Base-by-base conservation (phyloP, 2,113 vertebrate genomes). In the Trochalopteron elliotii region DNA sequence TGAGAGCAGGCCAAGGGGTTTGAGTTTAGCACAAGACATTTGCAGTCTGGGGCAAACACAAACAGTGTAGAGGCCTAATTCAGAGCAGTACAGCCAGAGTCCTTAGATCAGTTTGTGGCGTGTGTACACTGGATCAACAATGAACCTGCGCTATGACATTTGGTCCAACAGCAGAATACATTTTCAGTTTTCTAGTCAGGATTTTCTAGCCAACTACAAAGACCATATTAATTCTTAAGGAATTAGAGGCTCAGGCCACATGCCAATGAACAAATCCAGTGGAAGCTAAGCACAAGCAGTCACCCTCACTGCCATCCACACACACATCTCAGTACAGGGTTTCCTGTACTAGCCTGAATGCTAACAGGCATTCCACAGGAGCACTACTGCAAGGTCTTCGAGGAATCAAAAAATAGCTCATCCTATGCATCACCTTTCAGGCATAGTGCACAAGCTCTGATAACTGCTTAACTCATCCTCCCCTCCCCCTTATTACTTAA, bases 271-370 rank as follows among this genome's bases (percentile, higher is more conserved):
- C 50, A 93, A 90, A 93, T 59, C 49, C 75, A 55, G 33, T 39
- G 57, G 63, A 96, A 96, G 90, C 75, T 76, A 91, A 94, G 89
- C 89, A 94, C 0, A 4, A 94, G 81, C 74, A 91, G 33, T 12
- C 45, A 80, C 30, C 42, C 53, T 45, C 69, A 25, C 60, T 37
- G 25, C 20, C 49, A 60, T 60, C 22, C 53, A 76, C 84, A 37
- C 9, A 40, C n/a, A 22, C 69, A 31, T 11, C 40, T 27, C 45
- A 72, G 6, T 5, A 53, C 20, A 80, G 20, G 19, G 28, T 27
- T 89, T 75, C 57, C n/a, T n/a, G n/a, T n/a, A n/a, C n/a, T n/a
- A n/a, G n/a, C n/a, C n/a, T n/a, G n/a, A n/a, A n/a, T n/a, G 52
- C 35, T 49, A 52, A 44, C 15, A 31, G 40, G 40, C 53, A 65